Evolutionary conservation across 2,797 vertebrate species (phyloP).

Genomic region (Balearica regulorum): DNA sequence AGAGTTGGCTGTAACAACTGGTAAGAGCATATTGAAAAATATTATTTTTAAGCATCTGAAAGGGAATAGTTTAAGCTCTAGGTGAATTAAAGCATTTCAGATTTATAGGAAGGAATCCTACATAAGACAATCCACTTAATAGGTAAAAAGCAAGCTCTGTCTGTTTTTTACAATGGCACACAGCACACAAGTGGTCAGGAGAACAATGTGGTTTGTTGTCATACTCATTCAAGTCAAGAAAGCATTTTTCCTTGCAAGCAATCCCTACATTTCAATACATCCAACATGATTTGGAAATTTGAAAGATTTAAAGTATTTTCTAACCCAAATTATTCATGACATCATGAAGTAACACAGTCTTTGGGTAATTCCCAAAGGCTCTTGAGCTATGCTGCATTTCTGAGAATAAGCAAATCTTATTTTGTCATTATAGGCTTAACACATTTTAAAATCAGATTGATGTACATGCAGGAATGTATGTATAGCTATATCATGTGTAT

Average conservation of each 20-base stretch:
- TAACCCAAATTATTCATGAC: neutral
- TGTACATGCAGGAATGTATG: neutral
- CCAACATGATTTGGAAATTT: neutral
- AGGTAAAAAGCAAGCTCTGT: neutral
- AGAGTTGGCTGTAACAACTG: slow-evolving; percentile 89
- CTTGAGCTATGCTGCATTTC: neutral
- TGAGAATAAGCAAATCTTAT: neutral
- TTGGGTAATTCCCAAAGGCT: neutral
- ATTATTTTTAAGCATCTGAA: neutral
- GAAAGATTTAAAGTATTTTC: neutral
- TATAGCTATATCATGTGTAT: neutral
- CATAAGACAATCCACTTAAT: neutral
- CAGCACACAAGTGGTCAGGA: neutral
- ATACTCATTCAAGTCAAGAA: neutral
- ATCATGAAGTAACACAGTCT: neutral
- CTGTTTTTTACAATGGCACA: neutral
- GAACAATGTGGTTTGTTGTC: neutral
- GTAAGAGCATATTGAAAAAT: slow-evolving; percentile 69
- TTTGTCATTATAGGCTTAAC: neutral
- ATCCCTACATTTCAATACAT: neutral
- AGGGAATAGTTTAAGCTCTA: neutral
- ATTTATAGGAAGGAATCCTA: neutral
- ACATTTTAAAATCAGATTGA: neutral
- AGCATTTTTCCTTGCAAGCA: neutral
- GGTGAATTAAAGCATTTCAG: neutral